Evolutionary conservation across 1,140 invertebrate genomes (phyloP).

Genomic region (Dinoponera quadriceps): DNA sequence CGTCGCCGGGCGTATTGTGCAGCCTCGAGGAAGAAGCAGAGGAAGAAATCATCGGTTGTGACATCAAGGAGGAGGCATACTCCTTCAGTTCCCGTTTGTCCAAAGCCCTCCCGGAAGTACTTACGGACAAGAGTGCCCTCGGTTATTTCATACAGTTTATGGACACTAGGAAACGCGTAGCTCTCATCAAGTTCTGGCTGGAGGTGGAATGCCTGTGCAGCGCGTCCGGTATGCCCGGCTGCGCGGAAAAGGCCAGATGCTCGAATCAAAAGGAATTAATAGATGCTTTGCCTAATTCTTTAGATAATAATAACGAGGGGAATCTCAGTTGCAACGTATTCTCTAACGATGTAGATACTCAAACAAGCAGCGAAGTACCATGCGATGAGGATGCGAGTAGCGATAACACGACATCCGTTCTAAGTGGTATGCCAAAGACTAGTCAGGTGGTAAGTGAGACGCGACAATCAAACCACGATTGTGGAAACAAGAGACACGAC

Average conservation of each 20-base stretch:
- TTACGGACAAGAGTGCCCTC: slow-evolving; percentile 90
- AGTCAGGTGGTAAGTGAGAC: slow-evolving; percentile 69
- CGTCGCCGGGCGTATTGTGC: slow-evolving; percentile 70
- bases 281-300: slow-evolving; percentile 16
- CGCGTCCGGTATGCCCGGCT: slow-evolving; percentile 7
- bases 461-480: slow-evolving; percentile 69
- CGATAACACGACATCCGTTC: slow-evolving; percentile 69
- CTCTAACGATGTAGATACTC: slow-evolving; percentile 26
- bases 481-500: slow-evolving; percentile 53
- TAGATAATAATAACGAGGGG: slow-evolving; percentile 67
- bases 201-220: slow-evolving; percentile 89
- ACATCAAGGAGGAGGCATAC: slow-evolving; percentile 69
- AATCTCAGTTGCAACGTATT: slow-evolving; percentile 57
- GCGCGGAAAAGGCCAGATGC: neutral
- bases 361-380: neutral
- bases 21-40: slow-evolving; percentile 82
- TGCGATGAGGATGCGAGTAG: slow-evolving; percentile 61
- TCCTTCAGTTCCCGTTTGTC: slow-evolving; percentile 86
- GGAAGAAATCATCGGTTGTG: slow-evolving; percentile 71
- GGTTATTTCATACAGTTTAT: slow-evolving; percentile 91
- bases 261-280: slow-evolving; percentile 33
- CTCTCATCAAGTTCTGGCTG: slow-evolving; percentile 90
- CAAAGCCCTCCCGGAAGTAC: slow-evolving; percentile 88
- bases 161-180: slow-evolving; percentile 87
- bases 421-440: slow-evolving; percentile 81